Evolutionary conservation across 2,888 invertebrate genomes (phyloP).

Genomic region (Plusia festucae): DNA sequence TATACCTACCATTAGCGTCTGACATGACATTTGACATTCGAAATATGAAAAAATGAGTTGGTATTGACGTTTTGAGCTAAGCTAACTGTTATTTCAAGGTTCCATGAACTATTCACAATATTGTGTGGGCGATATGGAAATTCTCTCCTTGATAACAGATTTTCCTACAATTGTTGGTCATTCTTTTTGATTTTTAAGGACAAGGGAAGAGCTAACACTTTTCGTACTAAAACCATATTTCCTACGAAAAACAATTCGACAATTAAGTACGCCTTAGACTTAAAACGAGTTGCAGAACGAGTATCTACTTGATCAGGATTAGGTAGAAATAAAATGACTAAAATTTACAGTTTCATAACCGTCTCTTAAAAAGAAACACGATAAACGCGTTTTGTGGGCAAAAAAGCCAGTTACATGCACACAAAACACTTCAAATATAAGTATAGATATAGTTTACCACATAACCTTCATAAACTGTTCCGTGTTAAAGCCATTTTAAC

Average conservation of each 20-base stretch:
- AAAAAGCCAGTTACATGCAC: neutral
- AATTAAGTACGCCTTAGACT: too few relatives aligned
- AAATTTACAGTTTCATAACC: too few relatives aligned
- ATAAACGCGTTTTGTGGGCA: neutral
- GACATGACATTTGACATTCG: conserved; percentile 23
- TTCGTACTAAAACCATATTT: too few relatives aligned
- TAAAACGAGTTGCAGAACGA: too few relatives aligned
- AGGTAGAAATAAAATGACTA: too few relatives aligned
- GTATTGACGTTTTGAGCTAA: conserved; percentile 15
- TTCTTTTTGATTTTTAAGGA: neutral
- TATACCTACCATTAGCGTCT: conserved; percentile 32
- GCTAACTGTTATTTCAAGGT: conserved; percentile 1
- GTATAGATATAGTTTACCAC: neutral
- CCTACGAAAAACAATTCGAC: too few relatives aligned
- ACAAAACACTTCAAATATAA: neutral
- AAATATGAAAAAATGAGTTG: conserved; percentile 30
- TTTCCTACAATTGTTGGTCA: neutral
- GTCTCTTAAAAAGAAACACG: too few relatives aligned
- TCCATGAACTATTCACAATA: neutral
- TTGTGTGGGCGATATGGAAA: conserved; percentile 1
- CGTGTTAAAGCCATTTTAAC: conserved; percentile 16
- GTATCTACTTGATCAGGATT: too few relatives aligned
- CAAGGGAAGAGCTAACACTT: too few relatives aligned
- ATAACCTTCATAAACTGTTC: neutral
- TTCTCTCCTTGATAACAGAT: neutral